phyloP scores from a whole-genome alignment of 1,140 invertebrate genomes.

The Aphidius ervi region DNA sequence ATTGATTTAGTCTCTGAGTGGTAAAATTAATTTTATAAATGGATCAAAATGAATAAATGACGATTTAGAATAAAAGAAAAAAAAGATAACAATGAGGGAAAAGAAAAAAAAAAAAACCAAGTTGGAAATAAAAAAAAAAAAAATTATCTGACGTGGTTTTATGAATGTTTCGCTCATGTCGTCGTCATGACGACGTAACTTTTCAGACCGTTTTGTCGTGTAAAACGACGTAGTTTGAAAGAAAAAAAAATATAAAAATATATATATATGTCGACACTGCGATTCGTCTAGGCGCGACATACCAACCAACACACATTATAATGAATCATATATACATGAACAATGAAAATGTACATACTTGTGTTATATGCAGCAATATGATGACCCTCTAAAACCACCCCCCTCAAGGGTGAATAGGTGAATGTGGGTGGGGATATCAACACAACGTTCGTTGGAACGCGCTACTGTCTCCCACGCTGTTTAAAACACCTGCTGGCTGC shows the following conservation, averaged over 20 bases:
- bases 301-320: too few relatives aligned
- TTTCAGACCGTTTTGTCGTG: slow-evolving; percentile 7
- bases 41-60: too few relatives aligned
- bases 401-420: slow-evolving; percentile 29
- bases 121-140: too few relatives aligned
- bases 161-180: slow-evolving; percentile 5
- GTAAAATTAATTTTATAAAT: too few relatives aligned
- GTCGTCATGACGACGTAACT: background rate
- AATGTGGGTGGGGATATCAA: slow-evolving; percentile 40
- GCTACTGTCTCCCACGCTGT: slow-evolving; percentile 47
- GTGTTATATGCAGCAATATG: slow-evolving; percentile 3
- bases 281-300: too few relatives aligned
- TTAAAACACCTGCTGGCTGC: slow-evolving; percentile 42
- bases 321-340: background rate
- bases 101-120: too few relatives aligned
- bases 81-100: too few relatives aligned
- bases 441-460: slow-evolving; percentile 34
- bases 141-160: too few relatives aligned
- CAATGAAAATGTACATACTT: slow-evolving; percentile 10
- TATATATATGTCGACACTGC: too few relatives aligned
- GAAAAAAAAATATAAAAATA: too few relatives aligned
- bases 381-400: slow-evolving; percentile 1
- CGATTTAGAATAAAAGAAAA: too few relatives aligned
- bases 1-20: too few relatives aligned
- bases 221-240: background rate